Conservation (phyloP, 2,888 invertebrate genomes). For the Crioceris asparagi region DNA sequence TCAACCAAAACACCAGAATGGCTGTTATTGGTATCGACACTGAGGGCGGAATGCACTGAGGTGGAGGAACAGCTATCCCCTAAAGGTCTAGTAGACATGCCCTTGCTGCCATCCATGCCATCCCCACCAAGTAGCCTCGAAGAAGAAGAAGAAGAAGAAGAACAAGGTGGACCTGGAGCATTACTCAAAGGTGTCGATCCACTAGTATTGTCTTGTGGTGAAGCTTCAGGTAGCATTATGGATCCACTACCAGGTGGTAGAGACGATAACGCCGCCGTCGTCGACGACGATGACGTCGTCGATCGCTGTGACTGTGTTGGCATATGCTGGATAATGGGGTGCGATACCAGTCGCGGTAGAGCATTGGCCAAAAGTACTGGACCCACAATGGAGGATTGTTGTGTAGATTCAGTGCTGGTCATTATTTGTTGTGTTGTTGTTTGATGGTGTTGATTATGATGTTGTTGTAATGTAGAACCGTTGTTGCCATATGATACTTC, state of each 20-base stretch:
- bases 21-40: constrained; percentile 40
- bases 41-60: constrained; percentile 37
- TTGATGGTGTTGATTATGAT: background rate
- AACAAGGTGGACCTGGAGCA: background rate
- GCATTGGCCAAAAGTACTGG: constrained; percentile 58
- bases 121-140: background rate
- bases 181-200: background rate
- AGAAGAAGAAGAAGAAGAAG: background rate
- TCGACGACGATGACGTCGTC: constrained; percentile 6
- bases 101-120: constrained; percentile 15
- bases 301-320: constrained; percentile 1
- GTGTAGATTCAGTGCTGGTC: no score
- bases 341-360: constrained; percentile 52
- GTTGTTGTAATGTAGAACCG: constrained; percentile 1
- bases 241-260: constrained; percentile 13
- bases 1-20: constrained; percentile 37
- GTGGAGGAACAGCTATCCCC: no score
- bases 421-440: background rate
- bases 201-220: background rate
- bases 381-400: constrained; percentile 27
- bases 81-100: no score
- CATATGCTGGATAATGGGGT: constrained; percentile 34
- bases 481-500: constrained; percentile 54
- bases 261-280: constrained; percentile 9
- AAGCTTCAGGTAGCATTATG: background rate